A percentile compares a stretch with the other conserved stretches of the same genome.
Conservation (phyloP, 2,113 vertebrate genomes). For the Austrofundulus limnaeus region DNA sequence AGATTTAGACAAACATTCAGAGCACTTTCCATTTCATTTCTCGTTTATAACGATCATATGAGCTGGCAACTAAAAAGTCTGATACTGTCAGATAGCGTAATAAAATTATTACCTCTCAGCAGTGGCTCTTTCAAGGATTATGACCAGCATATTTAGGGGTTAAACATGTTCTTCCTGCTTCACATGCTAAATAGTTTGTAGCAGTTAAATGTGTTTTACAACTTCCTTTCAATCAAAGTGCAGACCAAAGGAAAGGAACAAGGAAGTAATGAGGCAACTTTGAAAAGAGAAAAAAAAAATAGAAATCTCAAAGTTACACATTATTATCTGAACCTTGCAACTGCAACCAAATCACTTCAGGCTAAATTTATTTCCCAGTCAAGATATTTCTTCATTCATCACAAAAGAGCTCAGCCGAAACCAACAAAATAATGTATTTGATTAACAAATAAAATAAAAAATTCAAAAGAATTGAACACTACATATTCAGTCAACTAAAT, state of each 20-base stretch:
- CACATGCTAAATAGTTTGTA: background rate
- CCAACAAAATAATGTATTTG: too few species aligned
- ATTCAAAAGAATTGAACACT: too few species aligned
- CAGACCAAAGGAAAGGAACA: background rate
- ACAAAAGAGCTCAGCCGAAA: background rate
- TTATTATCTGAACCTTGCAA: background rate
- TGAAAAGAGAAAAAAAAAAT: background rate
- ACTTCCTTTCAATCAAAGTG: background rate
- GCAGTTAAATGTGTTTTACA: slow-evolving; percentile 8
- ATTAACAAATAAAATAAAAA: too few species aligned
- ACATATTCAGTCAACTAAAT: too few species aligned
- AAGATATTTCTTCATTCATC: background rate
- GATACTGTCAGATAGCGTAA: background rate
- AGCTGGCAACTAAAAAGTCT: too few species aligned
- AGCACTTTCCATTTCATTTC: too few species aligned
- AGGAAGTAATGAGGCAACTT: background rate
- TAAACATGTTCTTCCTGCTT: background rate
- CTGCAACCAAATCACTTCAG: background rate
- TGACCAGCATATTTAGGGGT: background rate
- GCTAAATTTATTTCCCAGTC: background rate
- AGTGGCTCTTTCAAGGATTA: background rate
- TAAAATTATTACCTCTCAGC: background rate
- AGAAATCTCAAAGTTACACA: background rate
- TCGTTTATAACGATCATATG: too few species aligned
- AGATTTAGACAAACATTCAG: too few species aligned